Base-by-base conservation (phyloP, 2,113 vertebrate genomes). In the Albula glossodonta region DNA sequence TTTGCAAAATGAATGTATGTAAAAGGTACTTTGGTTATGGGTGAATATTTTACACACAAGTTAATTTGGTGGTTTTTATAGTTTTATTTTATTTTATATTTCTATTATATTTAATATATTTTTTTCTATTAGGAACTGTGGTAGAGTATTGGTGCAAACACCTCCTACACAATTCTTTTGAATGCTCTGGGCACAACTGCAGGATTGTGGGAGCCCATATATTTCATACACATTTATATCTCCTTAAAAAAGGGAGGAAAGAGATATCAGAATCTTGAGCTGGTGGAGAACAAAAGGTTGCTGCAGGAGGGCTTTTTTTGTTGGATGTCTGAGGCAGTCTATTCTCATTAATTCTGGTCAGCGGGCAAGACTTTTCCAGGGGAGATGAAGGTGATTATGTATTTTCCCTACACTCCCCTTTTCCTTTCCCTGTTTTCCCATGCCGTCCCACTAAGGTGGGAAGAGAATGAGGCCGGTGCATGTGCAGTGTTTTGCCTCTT, bases 281-380 rank as follows among this genome's bases (percentile, higher is more conserved):
- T 9, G 19, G 17, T 10, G 2, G 48, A 52, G 9, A 22, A 77
- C 48, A 56, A 79, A 83, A 48, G 22, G 48, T 22, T 6, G 15
- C 15, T 78, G 56, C 25, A 49, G 60, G 51, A 52, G 51, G 82
- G 48, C 9, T 53, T 51, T 50, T 63, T 48, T 78, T 74, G 66
- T 51, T 51, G 81, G 82, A 6, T 74, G 17, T 74, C 53, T 51
- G n/a, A 3, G 11, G 52, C 78, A 53, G 81, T 86, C 56, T 78
- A 77, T 70, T 81, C 66, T 80, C 15, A 78, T 87, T 85, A 83
- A 77, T 85, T 83, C 85, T 85, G 79, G 81, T 53, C 85, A 83
- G 9, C 51, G 52, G 49, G 13, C 80, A 48, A 51, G 63, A 17
- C 4, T 49, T 52, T 2, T 86, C 82, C 50, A n/a, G 70, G 31